These are phyloP conservation scores for Yponomeuta sedellus DNA, from an alignment of 2,888 invertebrate species.

Conservation along the genomic window DNA sequence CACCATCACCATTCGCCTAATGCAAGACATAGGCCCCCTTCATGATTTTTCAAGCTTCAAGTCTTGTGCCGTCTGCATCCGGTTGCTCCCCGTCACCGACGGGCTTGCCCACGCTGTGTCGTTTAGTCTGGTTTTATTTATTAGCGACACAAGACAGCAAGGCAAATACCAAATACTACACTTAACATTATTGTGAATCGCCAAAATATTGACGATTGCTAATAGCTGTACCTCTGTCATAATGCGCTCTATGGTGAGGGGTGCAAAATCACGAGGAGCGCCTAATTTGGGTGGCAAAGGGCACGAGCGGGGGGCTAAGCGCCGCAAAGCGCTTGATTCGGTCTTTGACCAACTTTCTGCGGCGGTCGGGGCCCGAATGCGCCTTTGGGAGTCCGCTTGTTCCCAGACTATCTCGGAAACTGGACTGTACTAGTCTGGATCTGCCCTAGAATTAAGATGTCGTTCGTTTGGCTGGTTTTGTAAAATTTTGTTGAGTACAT, in stretches of 20 bases:
- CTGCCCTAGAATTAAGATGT: neutral
- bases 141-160: too few species aligned
- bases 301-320: conserved; percentile 42
- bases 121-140: too few species aligned
- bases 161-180: too few species aligned
- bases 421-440: neutral
- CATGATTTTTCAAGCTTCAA: too few species aligned
- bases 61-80: too few species aligned
- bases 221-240: too few species aligned
- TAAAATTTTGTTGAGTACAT: neutral
- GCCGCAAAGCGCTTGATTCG: conserved; percentile 9
- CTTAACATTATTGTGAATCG: too few species aligned
- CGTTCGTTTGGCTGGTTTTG: neutral
- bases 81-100: too few species aligned
- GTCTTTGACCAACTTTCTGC: conserved; percentile 14
- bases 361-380: neutral
- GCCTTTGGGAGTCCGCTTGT: neutral
- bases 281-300: conserved; percentile 64
- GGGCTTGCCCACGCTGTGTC: too few species aligned
- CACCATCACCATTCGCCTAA: too few species aligned
- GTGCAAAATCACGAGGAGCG: conserved; percentile 23
- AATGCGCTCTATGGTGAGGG: neutral
- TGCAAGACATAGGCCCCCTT: too few species aligned
- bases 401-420: neutral
- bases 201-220: too few species aligned